Evolutionary conservation across 1,140 invertebrate genomes (phyloP).

Genomic region (Melanaphis sacchari): DNA sequence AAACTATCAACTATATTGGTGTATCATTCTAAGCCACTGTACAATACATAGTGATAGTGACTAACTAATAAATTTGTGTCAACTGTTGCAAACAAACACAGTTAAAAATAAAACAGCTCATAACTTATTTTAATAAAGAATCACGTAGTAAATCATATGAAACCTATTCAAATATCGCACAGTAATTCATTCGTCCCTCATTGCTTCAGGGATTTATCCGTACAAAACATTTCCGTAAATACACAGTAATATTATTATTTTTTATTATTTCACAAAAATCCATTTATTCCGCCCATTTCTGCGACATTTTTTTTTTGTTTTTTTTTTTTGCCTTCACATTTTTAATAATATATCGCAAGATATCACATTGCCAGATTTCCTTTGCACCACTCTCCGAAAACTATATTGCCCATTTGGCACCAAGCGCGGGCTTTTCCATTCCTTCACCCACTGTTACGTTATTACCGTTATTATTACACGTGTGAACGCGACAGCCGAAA

Average conservation of each 20-base stretch:
- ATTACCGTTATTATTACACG: constrained; percentile 53
- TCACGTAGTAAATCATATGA: not conserved
- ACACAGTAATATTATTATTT: constrained; percentile 26
- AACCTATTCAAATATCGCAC: not conserved
- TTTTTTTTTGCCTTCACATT: not conserved
- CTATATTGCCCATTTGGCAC: constrained; percentile 36
- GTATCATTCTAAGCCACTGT: not conserved
- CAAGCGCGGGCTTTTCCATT: not conserved
- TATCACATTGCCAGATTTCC: constrained; percentile 37
- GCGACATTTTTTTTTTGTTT: not conserved
- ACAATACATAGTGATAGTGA: not conserved
- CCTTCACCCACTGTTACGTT: not conserved
- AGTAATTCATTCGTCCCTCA: not conserved
- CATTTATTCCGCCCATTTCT: constrained; percentile 16
- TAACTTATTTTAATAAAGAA: constrained; percentile 12
- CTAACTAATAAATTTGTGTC: not conserved
- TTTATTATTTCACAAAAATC: constrained; percentile 34
- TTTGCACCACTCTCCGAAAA: constrained; percentile 22
- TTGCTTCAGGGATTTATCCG: not conserved
- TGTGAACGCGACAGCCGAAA: not conserved
- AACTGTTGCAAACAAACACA: not conserved
- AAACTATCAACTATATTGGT: not conserved
- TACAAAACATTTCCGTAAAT: constrained; percentile 39
- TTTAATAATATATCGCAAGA: constrained; percentile 9
- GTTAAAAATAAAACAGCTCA: not conserved